Evolutionary conservation across 2,113 vertebrate species (phyloP).

Genomic region (Takifugu flavidus): DNA sequence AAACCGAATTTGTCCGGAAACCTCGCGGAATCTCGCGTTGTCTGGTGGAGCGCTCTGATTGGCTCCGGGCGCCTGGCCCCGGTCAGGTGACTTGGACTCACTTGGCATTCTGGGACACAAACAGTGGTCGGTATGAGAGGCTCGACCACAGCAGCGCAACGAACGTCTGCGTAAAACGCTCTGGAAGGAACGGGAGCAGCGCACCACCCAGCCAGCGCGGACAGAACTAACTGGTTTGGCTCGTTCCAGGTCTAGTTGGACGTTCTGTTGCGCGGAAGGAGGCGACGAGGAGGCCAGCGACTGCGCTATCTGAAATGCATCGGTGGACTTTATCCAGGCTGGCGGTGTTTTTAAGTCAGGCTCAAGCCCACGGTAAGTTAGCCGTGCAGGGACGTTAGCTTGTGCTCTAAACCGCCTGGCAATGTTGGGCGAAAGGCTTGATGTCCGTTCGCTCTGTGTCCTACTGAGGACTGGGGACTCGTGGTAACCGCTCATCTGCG

Average conservation of each 20-base stretch:
- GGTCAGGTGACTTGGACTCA: constrained; percentile 54
- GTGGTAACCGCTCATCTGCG: background rate
- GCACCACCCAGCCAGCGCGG: constrained; percentile 1
- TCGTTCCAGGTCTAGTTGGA: accelerated
- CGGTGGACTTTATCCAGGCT: constrained; percentile 48
- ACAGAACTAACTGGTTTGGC: background rate
- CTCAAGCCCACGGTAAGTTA: constrained; percentile 47
- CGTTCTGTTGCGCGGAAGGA: background rate
- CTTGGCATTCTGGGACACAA: constrained; percentile 79
- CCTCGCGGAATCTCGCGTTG: constrained; percentile 57
- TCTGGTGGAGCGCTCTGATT: constrained; percentile 17
- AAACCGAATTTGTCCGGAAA: constrained; percentile 1
- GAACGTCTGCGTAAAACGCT: background rate
- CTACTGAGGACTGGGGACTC: background rate
- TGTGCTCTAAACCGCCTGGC: constrained; percentile 10
- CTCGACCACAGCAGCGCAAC: constrained; percentile 36
- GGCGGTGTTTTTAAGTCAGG: constrained; percentile 34
- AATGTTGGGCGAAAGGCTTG: constrained; percentile 37
- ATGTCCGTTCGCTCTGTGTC: background rate
- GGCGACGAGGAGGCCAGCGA: background rate
- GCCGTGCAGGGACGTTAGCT: constrained; percentile 42
- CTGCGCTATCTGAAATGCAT: constrained; percentile 10
- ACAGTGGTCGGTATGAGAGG: constrained; percentile 62
- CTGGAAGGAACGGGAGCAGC: constrained; percentile 1
- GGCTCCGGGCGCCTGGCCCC: background rate